Evolutionary conservation across 2,888 invertebrate species (phyloP).

Genomic region (Tetropium fuscum): DNA sequence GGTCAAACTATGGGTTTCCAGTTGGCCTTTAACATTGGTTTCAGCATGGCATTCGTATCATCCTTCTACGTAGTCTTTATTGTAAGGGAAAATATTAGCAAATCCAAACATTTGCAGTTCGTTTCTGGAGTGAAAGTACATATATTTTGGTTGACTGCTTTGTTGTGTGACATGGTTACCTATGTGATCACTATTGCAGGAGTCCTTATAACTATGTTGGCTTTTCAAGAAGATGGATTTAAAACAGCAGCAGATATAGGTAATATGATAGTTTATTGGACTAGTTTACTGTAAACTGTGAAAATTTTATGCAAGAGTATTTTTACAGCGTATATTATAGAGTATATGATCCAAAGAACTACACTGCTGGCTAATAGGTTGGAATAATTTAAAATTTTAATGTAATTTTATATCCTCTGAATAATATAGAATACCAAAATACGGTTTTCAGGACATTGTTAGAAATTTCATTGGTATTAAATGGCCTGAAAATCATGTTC

Average conservation of each 20-base stretch:
- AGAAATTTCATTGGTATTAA: too few species aligned
- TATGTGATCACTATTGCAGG: slow-evolving; percentile 71
- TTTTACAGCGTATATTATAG: too few species aligned
- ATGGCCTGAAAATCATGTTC: too few species aligned
- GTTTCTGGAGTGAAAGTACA: slow-evolving; percentile 77
- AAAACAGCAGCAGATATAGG: slow-evolving; percentile 69
- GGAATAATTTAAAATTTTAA: too few species aligned
- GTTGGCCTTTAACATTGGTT: slow-evolving; percentile 77
- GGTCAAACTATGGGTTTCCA: slow-evolving; percentile 68
- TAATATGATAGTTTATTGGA: too few species aligned
- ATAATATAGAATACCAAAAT: too few species aligned
- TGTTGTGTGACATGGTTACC: slow-evolving; percentile 76
- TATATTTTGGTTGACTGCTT: slow-evolving; percentile 78
- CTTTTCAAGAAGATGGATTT: slow-evolving; percentile 77
- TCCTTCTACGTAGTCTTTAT: slow-evolving; percentile 74
- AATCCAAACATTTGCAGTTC: slow-evolving; percentile 78
- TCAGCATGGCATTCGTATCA: slow-evolving; percentile 78
- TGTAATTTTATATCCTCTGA: too few species aligned
- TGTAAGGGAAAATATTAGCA: slow-evolving; percentile 75
- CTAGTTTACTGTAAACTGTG: too few species aligned
- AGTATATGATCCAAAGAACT: too few species aligned
- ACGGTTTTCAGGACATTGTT: too few species aligned
- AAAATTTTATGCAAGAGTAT: too few species aligned
- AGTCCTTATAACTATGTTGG: slow-evolving; percentile 72
- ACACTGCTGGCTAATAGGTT: too few species aligned